Evolutionary conservation across 2,113 vertebrate species (phyloP).

Genomic region (Rousettus leschenaultii): DNA sequence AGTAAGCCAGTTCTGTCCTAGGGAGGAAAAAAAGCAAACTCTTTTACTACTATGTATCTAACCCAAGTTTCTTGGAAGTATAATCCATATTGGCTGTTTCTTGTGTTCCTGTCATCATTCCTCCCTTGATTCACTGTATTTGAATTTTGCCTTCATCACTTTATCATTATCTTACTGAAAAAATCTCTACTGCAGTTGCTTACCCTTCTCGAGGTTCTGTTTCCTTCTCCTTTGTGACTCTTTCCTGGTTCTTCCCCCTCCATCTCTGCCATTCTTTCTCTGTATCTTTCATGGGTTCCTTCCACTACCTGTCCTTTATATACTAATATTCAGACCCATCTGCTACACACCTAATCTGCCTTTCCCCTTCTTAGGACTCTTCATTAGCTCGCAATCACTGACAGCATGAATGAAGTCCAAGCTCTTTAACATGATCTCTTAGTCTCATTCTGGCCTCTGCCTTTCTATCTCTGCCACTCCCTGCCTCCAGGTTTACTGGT

Average conservation of each 20-base stretch:
- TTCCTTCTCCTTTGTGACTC: background rate
- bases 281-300: background rate
- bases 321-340: background rate
- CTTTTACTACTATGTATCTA: background rate
- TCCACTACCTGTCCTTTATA: background rate
- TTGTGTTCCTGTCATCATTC: background rate
- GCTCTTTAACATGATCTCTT: background rate
- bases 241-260: background rate
- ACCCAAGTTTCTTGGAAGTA: background rate
- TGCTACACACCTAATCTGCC: background rate
- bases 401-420: background rate
- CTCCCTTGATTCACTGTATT: background rate
- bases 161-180: background rate
- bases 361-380: background rate
- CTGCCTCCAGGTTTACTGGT: background rate
- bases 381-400: background rate
- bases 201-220: background rate
- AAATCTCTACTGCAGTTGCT: background rate
- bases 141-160: background rate
- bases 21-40: background rate
- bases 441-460: background rate
- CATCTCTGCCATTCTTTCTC: background rate
- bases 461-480: background rate
- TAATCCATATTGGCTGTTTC: background rate
- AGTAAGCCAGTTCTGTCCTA: background rate